Percentiles rank a stretch among this genome's conserved stretches.
phyloP scores from a whole-genome alignment of 23 tunicate species.

The Oikopleura albicans region DNA sequence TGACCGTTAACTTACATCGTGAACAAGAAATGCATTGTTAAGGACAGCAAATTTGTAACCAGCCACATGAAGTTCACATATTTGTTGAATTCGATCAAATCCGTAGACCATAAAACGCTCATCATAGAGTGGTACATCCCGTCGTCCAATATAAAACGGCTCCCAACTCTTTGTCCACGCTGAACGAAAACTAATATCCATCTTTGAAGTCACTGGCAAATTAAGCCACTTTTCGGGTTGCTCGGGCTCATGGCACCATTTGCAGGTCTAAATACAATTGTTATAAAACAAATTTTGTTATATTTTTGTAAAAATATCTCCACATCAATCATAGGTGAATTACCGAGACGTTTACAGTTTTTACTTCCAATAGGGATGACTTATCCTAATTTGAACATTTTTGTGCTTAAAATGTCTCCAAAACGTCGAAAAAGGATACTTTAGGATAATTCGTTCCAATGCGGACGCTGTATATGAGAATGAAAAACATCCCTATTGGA shows the following conservation, averaged over 20 bases:
- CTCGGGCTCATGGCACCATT: constrained; percentile 96
- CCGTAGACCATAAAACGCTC: constrained; percentile 88
- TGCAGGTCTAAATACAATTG: constrained; percentile 74
- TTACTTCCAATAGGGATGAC: too few relatives aligned
- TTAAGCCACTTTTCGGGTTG: constrained; percentile 42
- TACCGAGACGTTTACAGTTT: too few relatives aligned
- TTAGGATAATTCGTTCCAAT: too few relatives aligned
- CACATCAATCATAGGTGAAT: too few relatives aligned
- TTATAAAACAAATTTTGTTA: too few relatives aligned
- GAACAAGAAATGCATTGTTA: constrained; percentile 85
- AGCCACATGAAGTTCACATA: constrained; percentile 95
- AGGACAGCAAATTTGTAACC: constrained; percentile 61
- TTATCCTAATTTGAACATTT: too few relatives aligned
- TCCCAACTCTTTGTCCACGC: constrained; percentile 97
- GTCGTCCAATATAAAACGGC: constrained; percentile 66
- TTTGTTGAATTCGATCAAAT: constrained; percentile 92
- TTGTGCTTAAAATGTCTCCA: too few relatives aligned
- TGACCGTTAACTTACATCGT: constrained; percentile 36
- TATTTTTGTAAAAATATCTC: too few relatives aligned
- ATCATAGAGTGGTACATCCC: constrained; percentile 76
- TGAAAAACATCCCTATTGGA: too few relatives aligned
- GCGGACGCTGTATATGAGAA: too few relatives aligned
- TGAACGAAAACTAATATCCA: constrained; percentile 52
- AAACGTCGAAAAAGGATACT: too few relatives aligned
- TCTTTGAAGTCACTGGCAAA: constrained; percentile 23